These are phyloP conservation scores for Anthrax anthrax DNA, from an alignment of 2,888 invertebrate species.

Conservation along the genomic window DNA sequence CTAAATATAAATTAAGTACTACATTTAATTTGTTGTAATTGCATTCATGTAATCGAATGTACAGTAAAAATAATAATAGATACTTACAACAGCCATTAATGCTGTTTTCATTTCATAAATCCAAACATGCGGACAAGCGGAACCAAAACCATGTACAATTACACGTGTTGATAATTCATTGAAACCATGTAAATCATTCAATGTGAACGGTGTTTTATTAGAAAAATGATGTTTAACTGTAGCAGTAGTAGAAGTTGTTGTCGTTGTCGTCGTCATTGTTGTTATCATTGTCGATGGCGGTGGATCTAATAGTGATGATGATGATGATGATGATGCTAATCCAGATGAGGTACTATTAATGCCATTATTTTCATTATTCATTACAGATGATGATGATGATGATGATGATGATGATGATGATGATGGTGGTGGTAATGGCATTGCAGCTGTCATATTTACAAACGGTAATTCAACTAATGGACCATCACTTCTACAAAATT, in stretches of 20 bases:
- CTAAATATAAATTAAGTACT: too few relatives aligned
- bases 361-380: conserved; percentile 3
- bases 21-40: too few relatives aligned
- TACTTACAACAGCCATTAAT: conserved; percentile 67
- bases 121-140: conserved; percentile 84
- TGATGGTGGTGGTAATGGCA: conserved; percentile 34
- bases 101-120: conserved; percentile 86
- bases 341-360: too few relatives aligned
- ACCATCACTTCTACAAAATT: conserved; percentile 42
- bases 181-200: conserved; percentile 30
- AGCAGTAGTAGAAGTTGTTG: conserved; percentile 47
- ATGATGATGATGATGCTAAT: too few relatives aligned
- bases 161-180: conserved; percentile 49
- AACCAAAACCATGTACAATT: conserved; percentile 87
- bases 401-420: conserved; percentile 24
- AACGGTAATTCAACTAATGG: conserved; percentile 59
- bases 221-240: background rate
- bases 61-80: background rate
- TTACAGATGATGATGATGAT: conserved; percentile 23
- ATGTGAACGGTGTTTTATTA: conserved; percentile 20
- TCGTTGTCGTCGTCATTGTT: conserved; percentile 41
- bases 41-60: too few relatives aligned
- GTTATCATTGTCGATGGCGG: too few relatives aligned
- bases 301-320: too few relatives aligned
- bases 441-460: conserved; percentile 54